These are phyloP conservation scores for Pherbina coryleti DNA, from an alignment of 2,888 invertebrate species.

Conservation along the genomic window DNA sequence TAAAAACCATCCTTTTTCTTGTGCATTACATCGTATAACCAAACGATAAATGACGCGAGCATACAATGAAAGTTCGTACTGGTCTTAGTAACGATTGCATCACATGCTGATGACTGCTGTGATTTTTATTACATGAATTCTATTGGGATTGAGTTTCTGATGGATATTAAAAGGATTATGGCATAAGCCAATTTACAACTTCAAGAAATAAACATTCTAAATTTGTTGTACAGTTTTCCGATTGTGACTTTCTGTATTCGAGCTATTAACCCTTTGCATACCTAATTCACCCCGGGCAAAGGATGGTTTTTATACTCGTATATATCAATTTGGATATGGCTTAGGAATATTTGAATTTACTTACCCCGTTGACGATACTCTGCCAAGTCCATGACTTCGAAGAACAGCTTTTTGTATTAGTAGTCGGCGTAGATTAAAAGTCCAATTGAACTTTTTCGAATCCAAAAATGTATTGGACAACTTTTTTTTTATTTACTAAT, in stretches of 20 bases:
- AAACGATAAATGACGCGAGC: background rate
- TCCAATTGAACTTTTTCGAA: background rate
- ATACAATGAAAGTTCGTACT: background rate
- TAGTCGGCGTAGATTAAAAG: background rate
- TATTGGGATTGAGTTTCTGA: background rate
- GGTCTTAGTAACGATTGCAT: background rate
- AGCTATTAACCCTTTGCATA: no score
- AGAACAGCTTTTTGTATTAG: background rate
- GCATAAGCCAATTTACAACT: constrained; percentile 9
- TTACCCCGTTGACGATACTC: constrained; percentile 73
- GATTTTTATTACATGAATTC: constrained; percentile 54
- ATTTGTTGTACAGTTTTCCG: background rate
- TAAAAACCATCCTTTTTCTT: no score
- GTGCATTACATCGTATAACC: background rate
- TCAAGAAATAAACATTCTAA: background rate
- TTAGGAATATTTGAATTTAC: constrained; percentile 49
- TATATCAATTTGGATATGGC: background rate
- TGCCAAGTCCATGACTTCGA: constrained; percentile 69
- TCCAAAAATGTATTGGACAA: background rate
- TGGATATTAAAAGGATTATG: background rate
- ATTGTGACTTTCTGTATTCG: constrained; percentile 3
- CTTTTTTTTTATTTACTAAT: no score
- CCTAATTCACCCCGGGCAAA: no score
- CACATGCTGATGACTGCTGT: constrained; percentile 48
- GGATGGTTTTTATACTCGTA: constrained; percentile 20